phyloP scores from a whole-genome alignment of 2,888 invertebrate genomes.

The Polietes domitor region DNA sequence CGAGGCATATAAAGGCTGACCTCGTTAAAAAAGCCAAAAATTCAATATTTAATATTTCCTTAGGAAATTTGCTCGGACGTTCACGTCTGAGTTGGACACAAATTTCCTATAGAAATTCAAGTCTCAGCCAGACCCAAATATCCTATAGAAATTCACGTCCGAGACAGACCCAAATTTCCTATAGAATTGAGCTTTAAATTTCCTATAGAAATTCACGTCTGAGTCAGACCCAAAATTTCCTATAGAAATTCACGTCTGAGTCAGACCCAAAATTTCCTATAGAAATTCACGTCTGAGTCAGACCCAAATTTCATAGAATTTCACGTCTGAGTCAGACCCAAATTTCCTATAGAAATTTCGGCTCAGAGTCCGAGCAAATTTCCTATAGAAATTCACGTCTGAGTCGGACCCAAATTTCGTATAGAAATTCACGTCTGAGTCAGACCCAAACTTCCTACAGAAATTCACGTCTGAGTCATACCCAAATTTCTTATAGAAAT shows the following conservation, averaged over 20 bases:
- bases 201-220: background rate
- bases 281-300: background rate
- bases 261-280: background rate
- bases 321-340: too few relatives aligned
- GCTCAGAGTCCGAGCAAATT: too few relatives aligned
- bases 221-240: background rate
- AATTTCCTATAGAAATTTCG: background rate
- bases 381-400: too few relatives aligned
- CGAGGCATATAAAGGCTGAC: too few relatives aligned
- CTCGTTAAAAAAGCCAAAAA: too few relatives aligned
- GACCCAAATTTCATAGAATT: background rate
- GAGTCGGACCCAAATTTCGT: too few relatives aligned
- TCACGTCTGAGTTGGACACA: background rate
- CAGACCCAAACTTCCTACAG: too few relatives aligned
- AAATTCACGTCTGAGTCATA: background rate
- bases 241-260: background rate
- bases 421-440: too few relatives aligned
- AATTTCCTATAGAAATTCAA: background rate
- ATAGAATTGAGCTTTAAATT: background rate
- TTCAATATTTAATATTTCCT: background rate
- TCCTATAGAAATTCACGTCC: background rate
- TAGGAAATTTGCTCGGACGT: background rate
- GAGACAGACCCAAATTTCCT: background rate
- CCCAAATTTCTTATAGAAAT: background rate
- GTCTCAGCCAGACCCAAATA: background rate